Conservation (phyloP, 2,113 vertebrate genomes). For the Edolisoma coerulescens region DNA sequence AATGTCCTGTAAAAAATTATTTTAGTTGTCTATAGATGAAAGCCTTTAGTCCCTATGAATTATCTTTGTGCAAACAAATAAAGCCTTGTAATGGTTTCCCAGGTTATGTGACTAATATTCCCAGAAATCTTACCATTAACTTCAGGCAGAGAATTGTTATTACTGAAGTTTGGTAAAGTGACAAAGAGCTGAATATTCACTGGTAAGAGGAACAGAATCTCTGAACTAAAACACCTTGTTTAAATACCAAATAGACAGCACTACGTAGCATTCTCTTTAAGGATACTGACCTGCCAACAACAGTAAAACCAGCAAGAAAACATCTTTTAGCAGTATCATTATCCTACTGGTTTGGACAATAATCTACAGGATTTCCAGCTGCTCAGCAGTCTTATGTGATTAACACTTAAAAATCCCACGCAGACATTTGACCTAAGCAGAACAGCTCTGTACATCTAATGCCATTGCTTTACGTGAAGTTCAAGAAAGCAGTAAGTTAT, state of each 20-base stretch:
- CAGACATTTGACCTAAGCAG: neutral
- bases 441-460: neutral
- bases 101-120: neutral
- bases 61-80: neutral
- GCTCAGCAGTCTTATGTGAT: neutral
- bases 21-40: neutral
- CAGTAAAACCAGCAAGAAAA: neutral
- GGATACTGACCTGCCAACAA: neutral
- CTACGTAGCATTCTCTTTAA: neutral
- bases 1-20: neutral
- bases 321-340: neutral
- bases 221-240: neutral
- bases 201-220: neutral
- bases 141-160: neutral
- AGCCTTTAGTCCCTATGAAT: neutral
- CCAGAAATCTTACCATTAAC: neutral
- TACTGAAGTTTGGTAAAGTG: neutral
- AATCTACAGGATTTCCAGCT: neutral
- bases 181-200: neutral
- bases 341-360: neutral
- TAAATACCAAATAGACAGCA: neutral
- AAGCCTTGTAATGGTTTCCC: neutral
- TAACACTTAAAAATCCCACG: neutral
- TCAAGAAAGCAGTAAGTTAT: neutral
- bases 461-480: accelerated